Percentiles rank a stretch among this genome's conserved stretches.
phyloP scores from a whole-genome alignment of 2,797 vertebrate species.

The Loriculus beryllinus region DNA sequence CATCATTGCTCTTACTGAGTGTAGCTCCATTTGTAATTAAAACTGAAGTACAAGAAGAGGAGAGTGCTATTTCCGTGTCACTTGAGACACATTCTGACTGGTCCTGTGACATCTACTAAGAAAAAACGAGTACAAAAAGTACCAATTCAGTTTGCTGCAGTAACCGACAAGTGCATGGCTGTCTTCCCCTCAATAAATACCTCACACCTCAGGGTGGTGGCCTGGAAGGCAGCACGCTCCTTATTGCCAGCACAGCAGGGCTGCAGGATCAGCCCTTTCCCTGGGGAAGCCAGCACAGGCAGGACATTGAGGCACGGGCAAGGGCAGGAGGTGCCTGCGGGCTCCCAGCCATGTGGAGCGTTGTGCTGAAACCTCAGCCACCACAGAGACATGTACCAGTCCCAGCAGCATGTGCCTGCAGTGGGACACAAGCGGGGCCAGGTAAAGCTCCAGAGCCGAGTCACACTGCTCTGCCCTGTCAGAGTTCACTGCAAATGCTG shows the following conservation, averaged over 20 bases:
- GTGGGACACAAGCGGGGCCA: rapidly evolving
- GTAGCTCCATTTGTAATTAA: rapidly evolving
- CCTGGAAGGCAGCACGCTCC: rapidly evolving
- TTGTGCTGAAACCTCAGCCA: rapidly evolving
- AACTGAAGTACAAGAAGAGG: background rate
- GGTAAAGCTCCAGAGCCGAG: rapidly evolving
- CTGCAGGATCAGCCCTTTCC: background rate
- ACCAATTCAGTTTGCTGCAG: rapidly evolving
- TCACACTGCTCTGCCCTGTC: rapidly evolving
- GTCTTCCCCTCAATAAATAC: rapidly evolving
- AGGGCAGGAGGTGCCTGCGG: rapidly evolving
- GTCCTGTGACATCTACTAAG: background rate
- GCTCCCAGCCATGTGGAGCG: rapidly evolving
- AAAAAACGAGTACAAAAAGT: background rate
- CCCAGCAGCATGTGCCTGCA: rapidly evolving
- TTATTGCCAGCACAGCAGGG: rapidly evolving
- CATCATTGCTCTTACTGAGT: rapidly evolving
- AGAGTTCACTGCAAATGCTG: background rate
- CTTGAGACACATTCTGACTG: background rate
- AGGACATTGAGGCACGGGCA: background rate
- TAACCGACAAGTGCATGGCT: rapidly evolving
- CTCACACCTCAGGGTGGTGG: rapidly evolving
- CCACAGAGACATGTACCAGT: rapidly evolving
- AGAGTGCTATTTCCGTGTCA: rapidly evolving
- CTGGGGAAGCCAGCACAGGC: background rate